These are phyloP conservation scores for Indicator indicator DNA, from an alignment of 2,113 vertebrate species.

Conservation along the genomic window DNA sequence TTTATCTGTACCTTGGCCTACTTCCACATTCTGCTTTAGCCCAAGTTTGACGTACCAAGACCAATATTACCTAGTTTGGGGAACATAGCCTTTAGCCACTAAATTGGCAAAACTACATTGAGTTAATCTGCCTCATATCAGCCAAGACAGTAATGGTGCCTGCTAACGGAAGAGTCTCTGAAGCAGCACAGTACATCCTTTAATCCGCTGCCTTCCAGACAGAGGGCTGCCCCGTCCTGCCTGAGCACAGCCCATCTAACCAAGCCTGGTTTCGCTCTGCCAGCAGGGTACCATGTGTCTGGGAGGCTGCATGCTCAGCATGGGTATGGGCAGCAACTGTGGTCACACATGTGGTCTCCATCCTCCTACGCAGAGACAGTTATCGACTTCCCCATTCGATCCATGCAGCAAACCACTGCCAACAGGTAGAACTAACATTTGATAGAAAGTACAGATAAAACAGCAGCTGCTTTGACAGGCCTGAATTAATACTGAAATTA, in stretches of 20 bases:
- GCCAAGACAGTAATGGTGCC: background rate
- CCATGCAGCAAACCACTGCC: background rate
- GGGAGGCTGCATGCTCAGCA: background rate
- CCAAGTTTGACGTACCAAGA: background rate
- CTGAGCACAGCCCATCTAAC: background rate
- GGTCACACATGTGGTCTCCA: background rate
- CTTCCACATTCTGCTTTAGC: slow-evolving; percentile 6
- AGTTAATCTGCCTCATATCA: background rate
- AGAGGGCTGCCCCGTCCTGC: background rate
- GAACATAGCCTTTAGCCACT: slow-evolving; percentile 8
- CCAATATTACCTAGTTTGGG: background rate
- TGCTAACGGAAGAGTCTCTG: background rate
- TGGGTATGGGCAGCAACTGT: background rate
- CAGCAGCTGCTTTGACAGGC: background rate
- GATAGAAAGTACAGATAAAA: background rate
- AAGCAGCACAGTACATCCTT: background rate
- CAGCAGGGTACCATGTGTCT: background rate
- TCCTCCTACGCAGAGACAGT: rapidly evolving
- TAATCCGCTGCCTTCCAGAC: background rate
- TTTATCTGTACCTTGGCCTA: slow-evolving; percentile 10
- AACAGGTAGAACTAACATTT: background rate
- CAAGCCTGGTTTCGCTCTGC: background rate
- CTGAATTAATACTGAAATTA: background rate
- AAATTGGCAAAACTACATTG: background rate
- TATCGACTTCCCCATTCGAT: rapidly evolving